Percentiles rank a stretch among this genome's conserved stretches.
Evolutionary conservation across 2,113 vertebrate genomes (phyloP).

Genomic region (Paradisaea rubra): DNA sequence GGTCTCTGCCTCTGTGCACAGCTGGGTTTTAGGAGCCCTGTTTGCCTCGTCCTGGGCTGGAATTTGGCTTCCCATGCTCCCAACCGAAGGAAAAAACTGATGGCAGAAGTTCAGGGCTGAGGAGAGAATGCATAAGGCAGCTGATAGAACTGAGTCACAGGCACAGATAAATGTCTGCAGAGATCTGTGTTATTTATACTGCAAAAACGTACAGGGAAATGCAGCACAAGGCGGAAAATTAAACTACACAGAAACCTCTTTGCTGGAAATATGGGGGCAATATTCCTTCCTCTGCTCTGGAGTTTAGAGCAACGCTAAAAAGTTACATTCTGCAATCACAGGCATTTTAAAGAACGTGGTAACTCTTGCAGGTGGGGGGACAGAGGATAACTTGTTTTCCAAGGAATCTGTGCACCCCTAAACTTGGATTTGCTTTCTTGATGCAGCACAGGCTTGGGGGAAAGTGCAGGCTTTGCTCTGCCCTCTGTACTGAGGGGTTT

Average conservation of each 20-base stretch:
- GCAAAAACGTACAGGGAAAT: background rate
- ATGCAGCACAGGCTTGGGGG: background rate
- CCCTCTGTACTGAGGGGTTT: rapidly evolving
- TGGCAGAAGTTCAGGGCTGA: background rate
- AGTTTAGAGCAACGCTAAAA: background rate
- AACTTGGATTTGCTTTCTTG: background rate
- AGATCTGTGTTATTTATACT: background rate
- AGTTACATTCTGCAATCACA: background rate
- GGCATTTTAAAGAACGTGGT: background rate
- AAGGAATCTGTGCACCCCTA: background rate
- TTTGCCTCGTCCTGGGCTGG: background rate
- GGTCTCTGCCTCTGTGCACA: background rate
- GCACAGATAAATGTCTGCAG: background rate
- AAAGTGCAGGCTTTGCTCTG: background rate
- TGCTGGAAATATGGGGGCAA: background rate
- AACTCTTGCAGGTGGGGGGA: background rate
- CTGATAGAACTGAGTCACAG: background rate
- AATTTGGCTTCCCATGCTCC: background rate
- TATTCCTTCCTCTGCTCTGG: background rate
- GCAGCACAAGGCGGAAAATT: background rate
- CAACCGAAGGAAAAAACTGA: background rate
- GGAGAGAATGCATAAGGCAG: background rate
- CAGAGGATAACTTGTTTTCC: background rate
- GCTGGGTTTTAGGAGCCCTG: background rate
- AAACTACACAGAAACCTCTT: background rate